phyloP scores from a whole-genome alignment of 2,888 invertebrate species.

The Meta bourneti region DNA sequence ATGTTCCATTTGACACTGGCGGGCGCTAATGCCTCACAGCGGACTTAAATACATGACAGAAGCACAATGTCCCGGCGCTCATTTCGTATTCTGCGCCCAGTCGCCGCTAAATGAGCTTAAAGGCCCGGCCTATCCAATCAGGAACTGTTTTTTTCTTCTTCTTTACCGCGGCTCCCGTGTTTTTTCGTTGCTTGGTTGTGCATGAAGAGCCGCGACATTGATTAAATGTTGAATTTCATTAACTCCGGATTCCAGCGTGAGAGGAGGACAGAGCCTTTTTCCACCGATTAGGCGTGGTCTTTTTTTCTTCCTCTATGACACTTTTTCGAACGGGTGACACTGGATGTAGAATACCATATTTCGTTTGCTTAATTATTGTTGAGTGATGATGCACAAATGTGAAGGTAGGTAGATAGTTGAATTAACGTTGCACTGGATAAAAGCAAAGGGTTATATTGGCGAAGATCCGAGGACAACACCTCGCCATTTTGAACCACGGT shows the following conservation, averaged over 20 bases:
- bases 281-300: too few relatives aligned
- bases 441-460: too few relatives aligned
- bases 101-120: conserved; percentile 66
- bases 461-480: too few relatives aligned
- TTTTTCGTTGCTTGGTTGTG: conserved; percentile 44
- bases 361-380: too few relatives aligned
- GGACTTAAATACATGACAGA: conserved; percentile 40
- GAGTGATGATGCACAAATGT: too few relatives aligned
- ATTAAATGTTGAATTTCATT: conserved; percentile 73
- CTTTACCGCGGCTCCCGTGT: not conserved
- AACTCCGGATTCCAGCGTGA: conserved; percentile 44
- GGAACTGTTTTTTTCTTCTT: conserved; percentile 31
- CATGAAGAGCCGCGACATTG: conserved; percentile 69
- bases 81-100: conserved; percentile 60
- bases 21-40: conserved; percentile 50
- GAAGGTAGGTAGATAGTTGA: too few relatives aligned
- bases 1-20: conserved; percentile 65
- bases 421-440: too few relatives aligned
- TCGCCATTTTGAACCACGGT: too few relatives aligned
- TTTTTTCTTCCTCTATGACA: too few relatives aligned
- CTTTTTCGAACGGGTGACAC: too few relatives aligned
- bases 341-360: too few relatives aligned
- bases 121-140: conserved; percentile 59
- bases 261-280: too few relatives aligned
- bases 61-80: conserved; percentile 40